Evolutionary conservation across 2,113 vertebrate species (phyloP).

Genomic region (Tricholaema leucomelas): DNA sequence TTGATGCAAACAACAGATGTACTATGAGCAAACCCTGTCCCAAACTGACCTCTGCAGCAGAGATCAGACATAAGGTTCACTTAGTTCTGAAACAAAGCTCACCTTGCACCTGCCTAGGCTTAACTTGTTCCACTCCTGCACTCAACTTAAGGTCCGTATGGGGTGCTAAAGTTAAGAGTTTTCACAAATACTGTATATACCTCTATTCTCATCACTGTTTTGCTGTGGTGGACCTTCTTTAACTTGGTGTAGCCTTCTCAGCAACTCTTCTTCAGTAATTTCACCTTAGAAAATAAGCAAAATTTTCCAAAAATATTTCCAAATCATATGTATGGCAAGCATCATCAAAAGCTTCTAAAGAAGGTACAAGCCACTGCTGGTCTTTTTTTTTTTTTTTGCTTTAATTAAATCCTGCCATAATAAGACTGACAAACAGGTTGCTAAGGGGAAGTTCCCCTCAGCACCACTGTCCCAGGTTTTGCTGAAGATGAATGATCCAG

Average conservation of each 20-base stretch:
- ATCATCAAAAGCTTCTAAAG: slow-evolving; percentile 45
- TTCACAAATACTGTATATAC: slow-evolving; percentile 76
- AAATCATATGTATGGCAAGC: slow-evolving; percentile 64
- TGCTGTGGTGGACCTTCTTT: slow-evolving; percentile 91
- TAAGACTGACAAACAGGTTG: neutral
- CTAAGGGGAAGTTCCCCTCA: neutral
- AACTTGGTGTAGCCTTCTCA: slow-evolving; percentile 93
- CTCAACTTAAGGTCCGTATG: slow-evolving; percentile 63
- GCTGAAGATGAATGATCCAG: slow-evolving; percentile 7
- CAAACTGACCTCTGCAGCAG: slow-evolving; percentile 47
- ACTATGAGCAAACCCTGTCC: neutral
- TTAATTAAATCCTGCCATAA: slow-evolving; percentile 18
- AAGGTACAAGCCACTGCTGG: slow-evolving; percentile 43
- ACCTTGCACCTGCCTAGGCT: slow-evolving; percentile 64
- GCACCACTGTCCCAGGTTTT: neutral
- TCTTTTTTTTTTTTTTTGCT: neutral
- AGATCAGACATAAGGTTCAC: neutral
- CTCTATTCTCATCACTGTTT: slow-evolving; percentile 83
- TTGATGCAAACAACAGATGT: neutral
- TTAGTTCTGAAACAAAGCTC: slow-evolving; percentile 44
- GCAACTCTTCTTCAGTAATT: slow-evolving; percentile 94
- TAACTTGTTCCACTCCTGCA: slow-evolving; percentile 62
- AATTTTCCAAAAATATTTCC: slow-evolving; percentile 68
- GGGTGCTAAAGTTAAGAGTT: slow-evolving; percentile 61
- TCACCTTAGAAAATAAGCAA: slow-evolving; percentile 85